These are phyloP conservation scores for Cryptoblepharus egeriae DNA, from an alignment of 2,797 vertebrate genomes.

Conservation along the genomic window DNA sequence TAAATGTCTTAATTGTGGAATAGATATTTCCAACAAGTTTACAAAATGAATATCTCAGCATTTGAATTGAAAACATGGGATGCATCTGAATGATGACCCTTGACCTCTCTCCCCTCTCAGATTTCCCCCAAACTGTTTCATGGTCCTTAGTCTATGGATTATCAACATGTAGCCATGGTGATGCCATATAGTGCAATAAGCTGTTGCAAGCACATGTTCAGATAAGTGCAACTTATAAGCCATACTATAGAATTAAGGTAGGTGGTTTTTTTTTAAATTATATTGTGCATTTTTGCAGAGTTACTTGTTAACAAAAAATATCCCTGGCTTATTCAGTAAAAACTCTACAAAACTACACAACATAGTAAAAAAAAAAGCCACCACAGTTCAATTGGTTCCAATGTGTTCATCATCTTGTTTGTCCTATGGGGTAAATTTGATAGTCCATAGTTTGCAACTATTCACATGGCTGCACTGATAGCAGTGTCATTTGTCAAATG, in stretches of 20 bases:
- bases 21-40: neutral
- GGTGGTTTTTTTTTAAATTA: slow-evolving; percentile 62
- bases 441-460: neutral
- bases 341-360: slow-evolving; percentile 72
- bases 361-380: slow-evolving; percentile 68
- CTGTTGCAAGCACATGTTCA: too few relatives aligned
- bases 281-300: slow-evolving; percentile 72
- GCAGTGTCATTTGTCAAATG: neutral
- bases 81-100: neutral
- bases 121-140: too few relatives aligned
- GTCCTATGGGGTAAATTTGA: neutral
- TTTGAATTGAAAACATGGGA: neutral
- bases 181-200: too few relatives aligned
- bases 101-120: neutral
- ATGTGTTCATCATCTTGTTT: neutral
- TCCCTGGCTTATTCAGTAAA: slow-evolving; percentile 63
- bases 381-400: slow-evolving; percentile 1
- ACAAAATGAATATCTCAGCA: neutral
- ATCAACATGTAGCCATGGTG: neutral
- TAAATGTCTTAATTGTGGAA: neutral
- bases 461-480: neutral
- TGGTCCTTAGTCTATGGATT: neutral
- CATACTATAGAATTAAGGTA: slow-evolving; percentile 60
- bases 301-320: slow-evolving; percentile 60
- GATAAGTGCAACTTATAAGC: slow-evolving; percentile 13